Percentiles rank a stretch among this genome's conserved stretches.
phyloP scores from a whole-genome alignment of 2,113 vertebrate genomes.

The Penelope pileata region DNA sequence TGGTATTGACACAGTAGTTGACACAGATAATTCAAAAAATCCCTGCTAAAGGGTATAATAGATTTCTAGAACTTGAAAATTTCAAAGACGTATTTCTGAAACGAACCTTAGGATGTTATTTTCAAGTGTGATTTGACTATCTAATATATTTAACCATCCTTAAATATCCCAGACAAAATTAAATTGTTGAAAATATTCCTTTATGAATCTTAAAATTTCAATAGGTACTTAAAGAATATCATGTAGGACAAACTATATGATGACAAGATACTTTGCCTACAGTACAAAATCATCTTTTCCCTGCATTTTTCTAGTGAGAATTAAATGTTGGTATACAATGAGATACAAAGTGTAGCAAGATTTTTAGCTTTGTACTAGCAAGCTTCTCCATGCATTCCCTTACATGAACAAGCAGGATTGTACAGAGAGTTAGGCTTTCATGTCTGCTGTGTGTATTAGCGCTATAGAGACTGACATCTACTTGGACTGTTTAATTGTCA shows the following conservation, averaged over 20 bases:
- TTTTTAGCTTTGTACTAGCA: background rate
- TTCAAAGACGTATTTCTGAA: slow-evolving; percentile 7
- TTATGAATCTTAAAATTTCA: background rate
- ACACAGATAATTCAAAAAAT: background rate
- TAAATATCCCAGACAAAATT: slow-evolving; percentile 4
- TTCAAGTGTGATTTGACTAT: background rate
- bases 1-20: too few species aligned
- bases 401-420: background rate
- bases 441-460: background rate
- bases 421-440: background rate
- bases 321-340: background rate
- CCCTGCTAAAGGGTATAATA: background rate
- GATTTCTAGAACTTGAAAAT: background rate
- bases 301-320: background rate
- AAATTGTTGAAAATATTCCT: background rate
- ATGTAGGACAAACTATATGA: background rate
- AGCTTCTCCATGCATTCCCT: background rate
- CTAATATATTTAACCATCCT: background rate
- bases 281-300: background rate
- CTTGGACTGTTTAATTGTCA: background rate
- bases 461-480: background rate
- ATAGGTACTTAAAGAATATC: background rate
- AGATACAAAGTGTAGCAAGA: background rate
- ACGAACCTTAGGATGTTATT: background rate
- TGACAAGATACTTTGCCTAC: background rate